A percentile compares a stretch with the other conserved stretches of the same genome.
phyloP scores from a whole-genome alignment of 2,888 invertebrate genomes.

The Dione vanillae region DNA sequence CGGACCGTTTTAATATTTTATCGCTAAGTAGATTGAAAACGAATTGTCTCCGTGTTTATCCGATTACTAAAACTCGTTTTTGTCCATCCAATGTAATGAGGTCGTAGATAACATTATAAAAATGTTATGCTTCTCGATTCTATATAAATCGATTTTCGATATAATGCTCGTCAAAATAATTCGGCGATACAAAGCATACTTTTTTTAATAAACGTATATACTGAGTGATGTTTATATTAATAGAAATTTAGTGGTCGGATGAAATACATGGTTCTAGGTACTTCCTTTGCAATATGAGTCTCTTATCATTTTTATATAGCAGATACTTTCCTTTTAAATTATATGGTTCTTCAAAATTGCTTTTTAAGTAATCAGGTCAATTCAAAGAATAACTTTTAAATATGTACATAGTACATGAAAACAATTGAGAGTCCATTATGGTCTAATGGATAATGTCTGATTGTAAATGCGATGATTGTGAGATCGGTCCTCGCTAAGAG shows the following conservation, averaged over 20 bases:
- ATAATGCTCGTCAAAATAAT: neutral
- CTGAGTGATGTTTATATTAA: neutral
- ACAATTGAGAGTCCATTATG: neutral
- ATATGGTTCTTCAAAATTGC: neutral
- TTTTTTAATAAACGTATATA: neutral
- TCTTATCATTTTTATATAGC: no score
- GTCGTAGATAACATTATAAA: conserved; percentile 21
- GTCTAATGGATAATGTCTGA: no score
- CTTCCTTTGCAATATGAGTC: no score
- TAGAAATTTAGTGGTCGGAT: no score
- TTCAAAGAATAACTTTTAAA: conserved; percentile 14
- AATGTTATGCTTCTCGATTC: conserved; percentile 5
- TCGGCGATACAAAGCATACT: neutral
- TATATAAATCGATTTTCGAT: conserved; percentile 10
- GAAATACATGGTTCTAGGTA: no score
- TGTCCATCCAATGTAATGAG: conserved; percentile 35
- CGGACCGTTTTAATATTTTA: conserved; percentile 50
- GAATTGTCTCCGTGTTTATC: conserved; percentile 46
- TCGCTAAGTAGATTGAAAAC: conserved; percentile 47
- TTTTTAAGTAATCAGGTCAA: neutral
- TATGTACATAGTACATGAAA: neutral
- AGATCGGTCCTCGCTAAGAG: no score
- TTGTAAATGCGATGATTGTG: no score
- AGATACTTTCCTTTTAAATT: no score
- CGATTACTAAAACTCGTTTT: conserved; percentile 44